Evolutionary conservation across 1,140 invertebrate genomes (phyloP), one percentile per base, ranked within the genome.

Genomic region (Tetranychus urticae): DNA sequence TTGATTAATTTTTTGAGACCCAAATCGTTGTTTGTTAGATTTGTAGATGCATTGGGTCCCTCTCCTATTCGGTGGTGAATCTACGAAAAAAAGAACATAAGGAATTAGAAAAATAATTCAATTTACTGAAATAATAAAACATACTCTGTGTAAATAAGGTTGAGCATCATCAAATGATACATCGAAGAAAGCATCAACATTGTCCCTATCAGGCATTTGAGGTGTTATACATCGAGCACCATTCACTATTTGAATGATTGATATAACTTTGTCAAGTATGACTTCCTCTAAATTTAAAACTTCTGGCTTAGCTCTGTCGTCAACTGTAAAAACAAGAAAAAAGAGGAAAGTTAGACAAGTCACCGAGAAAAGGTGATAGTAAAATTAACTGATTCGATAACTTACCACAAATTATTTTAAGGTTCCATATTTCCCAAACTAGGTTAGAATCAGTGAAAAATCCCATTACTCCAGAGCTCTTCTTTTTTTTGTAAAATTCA

Each of bases 401-500:
- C 36, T 36, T 34, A 47, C 56, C 37, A 90, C 74, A 75, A 70
- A 93, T 87, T 39, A 94, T 76, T 63, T 86, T 82, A 1, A 97
- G 79, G 33, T 88, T 93, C 92, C 91, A 97, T 13, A 96, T 86
- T 71, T 97, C 92, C 92, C 92, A 97, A 0, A 91, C 88, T 68
- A 90, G 89, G 7, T 82, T 76, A 61, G 82, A 79, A 3, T 66
- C 64, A 54, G 6, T 39, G 68, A 93, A 89, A 7, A 83, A 81
- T 88, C 89, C 94, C 56, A 52, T 36, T 36, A n/a, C 23, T 45
- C 84, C 79, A 56, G 81, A 81, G 67, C 84, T 60, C 59, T 64
- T 83, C 69, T 87, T 88, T 70, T 84, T 88, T 70, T 92, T 86
- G 75, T 88, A 94, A 76, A 97, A 96, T 73, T 96, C 90, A 55